Evolutionary conservation across 2,113 vertebrate species (phyloP), one percentile per base, ranked within the genome.

Genomic region (Hippocampus comes): DNA sequence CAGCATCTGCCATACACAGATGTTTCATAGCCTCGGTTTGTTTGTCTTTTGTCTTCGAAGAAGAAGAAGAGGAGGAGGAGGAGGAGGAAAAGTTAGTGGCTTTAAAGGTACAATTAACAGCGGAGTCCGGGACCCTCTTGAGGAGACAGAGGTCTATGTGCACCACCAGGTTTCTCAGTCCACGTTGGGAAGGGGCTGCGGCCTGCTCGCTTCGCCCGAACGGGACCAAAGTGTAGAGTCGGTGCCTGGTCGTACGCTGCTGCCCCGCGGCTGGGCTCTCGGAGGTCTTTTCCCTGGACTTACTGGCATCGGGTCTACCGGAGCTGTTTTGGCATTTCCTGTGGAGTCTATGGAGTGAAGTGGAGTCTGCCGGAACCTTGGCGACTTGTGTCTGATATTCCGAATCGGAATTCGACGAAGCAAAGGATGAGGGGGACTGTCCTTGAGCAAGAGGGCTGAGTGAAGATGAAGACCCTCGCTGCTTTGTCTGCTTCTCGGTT

Each of bases 141-240:
- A 99, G 93, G 70, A 99, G 95, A 77, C 93, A 92, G 87, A 99
- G 93, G 90, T 99, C 95, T 78, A 99, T 98, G 83, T 95, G 96
- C 83, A 99, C 96, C 91, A 97, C 95, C 69, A 99, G 94, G 8
- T 97, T 93, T 83, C 94, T 92, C 68, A 95, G 91, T 74, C 96
- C 96, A 68, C 96, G 93, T 68, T 91, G 94, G 83, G 92, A 95
- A 86, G 82, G 88, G 46, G 21, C 89, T 84, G 88, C 90, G 85
- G 79, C 86, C 90, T 86, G 90, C 53, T 97, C 95, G 25, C 94
- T 92, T 73, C 96, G 94, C 42, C 97, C 97, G 67, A 96, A 99
- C 63, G 97, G 97, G 71, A 99, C 97, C 66, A 98, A 86, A 1
- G 96, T 98, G 90, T 98, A 98, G 90, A 95, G 95, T 88, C 95